Evolutionary conservation across 2,888 invertebrate genomes (phyloP).

Genomic region (Sinelater perroti): DNA sequence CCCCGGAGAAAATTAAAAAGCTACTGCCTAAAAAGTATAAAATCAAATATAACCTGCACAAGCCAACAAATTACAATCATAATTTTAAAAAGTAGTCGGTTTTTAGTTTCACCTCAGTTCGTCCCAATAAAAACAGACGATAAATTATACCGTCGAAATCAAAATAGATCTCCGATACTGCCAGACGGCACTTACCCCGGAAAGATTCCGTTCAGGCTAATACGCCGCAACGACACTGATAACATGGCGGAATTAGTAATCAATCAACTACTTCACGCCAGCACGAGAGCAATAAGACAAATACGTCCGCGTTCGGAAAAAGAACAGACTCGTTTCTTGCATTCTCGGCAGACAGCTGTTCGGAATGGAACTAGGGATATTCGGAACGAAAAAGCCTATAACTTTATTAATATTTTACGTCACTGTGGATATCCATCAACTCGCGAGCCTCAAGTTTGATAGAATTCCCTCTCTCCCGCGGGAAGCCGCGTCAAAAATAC

Average conservation of each 20-base stretch:
- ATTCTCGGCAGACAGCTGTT: constrained; percentile 23
- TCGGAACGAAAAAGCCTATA: constrained; percentile 32
- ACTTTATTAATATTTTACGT: constrained; percentile 38
- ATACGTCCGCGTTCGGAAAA: constrained; percentile 15
- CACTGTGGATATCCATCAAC: constrained; percentile 29
- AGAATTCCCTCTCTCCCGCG: constrained; percentile 26
- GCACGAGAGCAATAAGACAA: constrained; percentile 21
- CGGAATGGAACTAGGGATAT: constrained; percentile 27
- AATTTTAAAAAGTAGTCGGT: too few species aligned
- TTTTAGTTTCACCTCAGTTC: too few species aligned
- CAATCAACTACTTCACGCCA: constrained; percentile 23
- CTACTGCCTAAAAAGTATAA: too few species aligned
- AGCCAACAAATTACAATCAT: too few species aligned
- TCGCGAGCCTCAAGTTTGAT: constrained; percentile 18
- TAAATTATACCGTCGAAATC: too few species aligned
- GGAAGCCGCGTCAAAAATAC: constrained; percentile 12
- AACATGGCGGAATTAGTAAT: constrained; percentile 23
- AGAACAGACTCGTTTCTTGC: constrained; percentile 20
- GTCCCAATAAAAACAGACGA: too few species aligned
- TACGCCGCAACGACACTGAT: constrained; percentile 7
- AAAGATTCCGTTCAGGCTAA: constrained; percentile 6
- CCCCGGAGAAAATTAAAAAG: too few species aligned
- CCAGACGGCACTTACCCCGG: too few species aligned
- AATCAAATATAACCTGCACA: too few species aligned
- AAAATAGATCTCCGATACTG: too few species aligned